Evolutionary conservation across 2,888 invertebrate species (phyloP).

Genomic region (Clivina fossor): DNA sequence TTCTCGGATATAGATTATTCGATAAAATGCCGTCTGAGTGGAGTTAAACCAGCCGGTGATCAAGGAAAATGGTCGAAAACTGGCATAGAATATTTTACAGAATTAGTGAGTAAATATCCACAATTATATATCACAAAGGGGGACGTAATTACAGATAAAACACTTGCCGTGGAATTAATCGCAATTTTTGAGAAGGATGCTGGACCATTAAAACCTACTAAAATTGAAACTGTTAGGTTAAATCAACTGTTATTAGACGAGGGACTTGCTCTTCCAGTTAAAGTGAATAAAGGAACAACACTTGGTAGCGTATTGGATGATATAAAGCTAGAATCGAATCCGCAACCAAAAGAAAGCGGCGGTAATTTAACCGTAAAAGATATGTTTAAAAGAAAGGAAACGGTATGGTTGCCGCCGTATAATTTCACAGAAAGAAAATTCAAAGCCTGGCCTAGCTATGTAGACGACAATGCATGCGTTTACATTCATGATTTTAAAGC

Average conservation of each 20-base stretch:
- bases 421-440: constrained; percentile 58
- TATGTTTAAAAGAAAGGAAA: too few relatives aligned
- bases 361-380: too few relatives aligned
- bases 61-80: constrained; percentile 61
- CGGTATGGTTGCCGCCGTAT: constrained; percentile 64
- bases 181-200: constrained; percentile 14
- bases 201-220: constrained; percentile 22
- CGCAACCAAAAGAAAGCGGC: too few relatives aligned
- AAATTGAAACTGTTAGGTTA: constrained; percentile 3
- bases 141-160: constrained; percentile 55
- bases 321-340: too few relatives aligned
- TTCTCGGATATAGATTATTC: constrained; percentile 62
- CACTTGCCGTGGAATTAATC: constrained; percentile 50
- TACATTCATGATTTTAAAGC: constrained; percentile 51
- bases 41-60: constrained; percentile 69
- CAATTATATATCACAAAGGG: constrained; percentile 59
- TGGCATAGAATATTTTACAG: constrained; percentile 63
- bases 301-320: too few relatives aligned
- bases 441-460: constrained; percentile 63
- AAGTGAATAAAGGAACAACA: too few relatives aligned
- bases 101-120: constrained; percentile 57
- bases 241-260: constrained; percentile 11
- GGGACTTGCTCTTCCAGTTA: constrained; percentile 20
- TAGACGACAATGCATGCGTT: constrained; percentile 56
- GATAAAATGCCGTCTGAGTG: constrained; percentile 68